Evolutionary conservation across 2,113 vertebrate species (phyloP).

Genomic region (Pandion haliaetus): DNA sequence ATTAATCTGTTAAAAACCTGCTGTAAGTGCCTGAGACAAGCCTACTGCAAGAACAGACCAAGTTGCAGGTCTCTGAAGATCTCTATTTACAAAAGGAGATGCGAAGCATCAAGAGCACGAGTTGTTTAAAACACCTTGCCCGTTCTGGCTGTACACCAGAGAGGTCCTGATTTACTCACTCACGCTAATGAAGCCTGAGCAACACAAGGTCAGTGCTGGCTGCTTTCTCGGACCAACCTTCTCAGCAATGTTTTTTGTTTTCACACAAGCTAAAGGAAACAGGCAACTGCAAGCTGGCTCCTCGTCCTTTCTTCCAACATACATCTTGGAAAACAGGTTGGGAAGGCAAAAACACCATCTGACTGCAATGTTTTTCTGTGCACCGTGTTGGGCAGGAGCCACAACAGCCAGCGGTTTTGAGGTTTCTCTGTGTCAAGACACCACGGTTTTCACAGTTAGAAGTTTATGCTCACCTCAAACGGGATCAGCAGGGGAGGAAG

Average conservation of each 20-base stretch:
- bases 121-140: accelerated
- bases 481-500: not conserved
- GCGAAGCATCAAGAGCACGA: not conserved
- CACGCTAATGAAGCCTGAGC: accelerated
- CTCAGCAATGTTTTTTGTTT: not conserved
- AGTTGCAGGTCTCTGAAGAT: not conserved
- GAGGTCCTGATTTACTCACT: not conserved
- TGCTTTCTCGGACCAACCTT: not conserved
- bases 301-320: not conserved
- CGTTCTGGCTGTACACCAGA: accelerated
- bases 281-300: not conserved
- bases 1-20: not conserved
- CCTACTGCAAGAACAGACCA: accelerated
- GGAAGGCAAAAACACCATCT: not conserved
- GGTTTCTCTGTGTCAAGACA: not conserved
- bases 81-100: not conserved
- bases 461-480: not conserved
- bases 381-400: not conserved
- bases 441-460: not conserved
- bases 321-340: not conserved
- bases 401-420: not conserved
- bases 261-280: not conserved
- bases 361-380: not conserved
- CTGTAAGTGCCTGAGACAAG: accelerated
- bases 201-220: accelerated